A percentile compares a stretch with the other conserved stretches of the same genome.
Evolutionary conservation across 2,797 vertebrate species (phyloP).

Genomic region (Melanotaenia maccullochi): DNA sequence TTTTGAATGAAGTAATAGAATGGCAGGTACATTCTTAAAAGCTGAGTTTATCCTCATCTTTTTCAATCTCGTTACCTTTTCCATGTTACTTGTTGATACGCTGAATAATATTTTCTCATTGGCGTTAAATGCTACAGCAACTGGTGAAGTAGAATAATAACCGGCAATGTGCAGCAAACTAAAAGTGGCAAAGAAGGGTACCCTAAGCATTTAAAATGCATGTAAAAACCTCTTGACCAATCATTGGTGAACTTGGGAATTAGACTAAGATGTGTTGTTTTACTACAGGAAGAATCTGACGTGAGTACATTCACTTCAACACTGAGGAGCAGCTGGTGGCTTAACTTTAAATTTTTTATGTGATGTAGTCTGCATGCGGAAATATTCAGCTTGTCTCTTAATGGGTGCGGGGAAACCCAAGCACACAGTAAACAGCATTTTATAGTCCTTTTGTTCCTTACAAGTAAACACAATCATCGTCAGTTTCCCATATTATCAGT

Average conservation of each 20-base stretch:
- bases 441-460: neutral
- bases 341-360: constrained; percentile 44
- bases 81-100: too few species aligned
- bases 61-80: too few species aligned
- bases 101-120: too few species aligned
- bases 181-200: too few species aligned
- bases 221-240: neutral
- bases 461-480: neutral
- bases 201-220: neutral
- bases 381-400: constrained; percentile 13
- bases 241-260: neutral
- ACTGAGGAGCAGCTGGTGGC: constrained; percentile 14
- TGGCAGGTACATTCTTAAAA: too few species aligned
- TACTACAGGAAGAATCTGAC: neutral
- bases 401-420: constrained; percentile 2
- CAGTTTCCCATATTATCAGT: neutral
- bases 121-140: too few species aligned
- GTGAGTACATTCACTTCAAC: constrained; percentile 12
- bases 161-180: too few species aligned
- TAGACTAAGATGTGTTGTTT: neutral
- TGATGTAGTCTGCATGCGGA: constrained; percentile 23
- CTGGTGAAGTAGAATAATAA: too few species aligned
- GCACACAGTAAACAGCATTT: constrained; percentile 7
- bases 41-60: too few species aligned
- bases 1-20: too few species aligned